A percentile compares a stretch with the other conserved stretches of the same genome.
These are phyloP conservation scores for Thymelicus sylvestris DNA, from an alignment of 2,888 invertebrate species.

Conservation along the genomic window DNA sequence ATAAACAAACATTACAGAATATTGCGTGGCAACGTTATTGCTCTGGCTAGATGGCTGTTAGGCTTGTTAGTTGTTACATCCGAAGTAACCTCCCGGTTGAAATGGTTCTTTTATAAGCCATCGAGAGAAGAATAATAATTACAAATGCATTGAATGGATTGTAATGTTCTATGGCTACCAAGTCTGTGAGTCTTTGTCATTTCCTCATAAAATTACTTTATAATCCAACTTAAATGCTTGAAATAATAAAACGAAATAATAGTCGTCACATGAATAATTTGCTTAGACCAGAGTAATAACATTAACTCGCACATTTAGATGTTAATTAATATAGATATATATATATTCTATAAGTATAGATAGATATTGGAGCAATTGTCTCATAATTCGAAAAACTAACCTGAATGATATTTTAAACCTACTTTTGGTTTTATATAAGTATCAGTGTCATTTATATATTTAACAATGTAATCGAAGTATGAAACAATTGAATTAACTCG, in stretches of 20 bases:
- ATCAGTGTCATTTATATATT: slow-evolving; percentile 14
- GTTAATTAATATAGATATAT: slow-evolving; percentile 71
- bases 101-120: not conserved
- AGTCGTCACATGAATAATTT: not conserved
- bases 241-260: too few species aligned
- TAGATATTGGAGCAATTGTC: slow-evolving; percentile 65
- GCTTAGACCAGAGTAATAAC: slow-evolving; percentile 67
- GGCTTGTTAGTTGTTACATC: too few species aligned
- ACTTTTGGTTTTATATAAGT: slow-evolving; percentile 21
- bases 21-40: slow-evolving; percentile 64
- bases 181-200: too few species aligned
- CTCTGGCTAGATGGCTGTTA: slow-evolving; percentile 49
- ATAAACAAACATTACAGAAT: slow-evolving; percentile 79
- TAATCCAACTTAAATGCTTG: too few species aligned
- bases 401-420: slow-evolving; percentile 16
- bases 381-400: slow-evolving; percentile 46
- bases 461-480: slow-evolving; percentile 55
- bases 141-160: not conserved
- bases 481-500: slow-evolving; percentile 63
- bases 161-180: too few species aligned
- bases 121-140: not conserved
- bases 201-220: too few species aligned
- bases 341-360: slow-evolving; percentile 68
- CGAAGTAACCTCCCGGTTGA: not conserved
- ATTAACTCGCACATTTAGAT: slow-evolving; percentile 68